phyloP scores from a whole-genome alignment of 2,888 invertebrate species.

The Drosophila robusta region DNA sequence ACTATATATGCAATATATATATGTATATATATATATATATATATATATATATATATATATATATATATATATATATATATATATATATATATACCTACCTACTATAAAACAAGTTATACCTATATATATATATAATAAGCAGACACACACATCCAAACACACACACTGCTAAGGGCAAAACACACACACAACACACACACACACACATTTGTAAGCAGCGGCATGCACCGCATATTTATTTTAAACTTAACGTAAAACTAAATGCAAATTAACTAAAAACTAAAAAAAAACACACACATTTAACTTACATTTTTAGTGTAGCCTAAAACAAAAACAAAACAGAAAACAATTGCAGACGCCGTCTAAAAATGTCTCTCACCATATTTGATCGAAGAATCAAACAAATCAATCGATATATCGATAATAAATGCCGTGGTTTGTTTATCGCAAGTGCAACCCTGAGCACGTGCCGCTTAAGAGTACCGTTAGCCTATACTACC shows the following conservation, averaged over 20 bases:
- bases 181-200: conserved; percentile 1
- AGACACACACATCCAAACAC: conserved; percentile 36
- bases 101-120: conserved; percentile 49
- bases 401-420: conserved; percentile 20
- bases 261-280: conserved; percentile 42
- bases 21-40: conserved; percentile 36
- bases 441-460: conserved; percentile 31
- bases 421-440: conserved; percentile 6
- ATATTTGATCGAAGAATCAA: not conserved
- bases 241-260: conserved; percentile 60
- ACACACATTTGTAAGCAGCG: conserved; percentile 58
- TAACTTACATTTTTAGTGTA: conserved; percentile 56
- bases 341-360: conserved; percentile 12
- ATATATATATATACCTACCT: conserved; percentile 29
- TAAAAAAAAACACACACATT: conserved; percentile 26
- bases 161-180: conserved; percentile 19
- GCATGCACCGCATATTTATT: conserved; percentile 69
- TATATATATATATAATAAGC: conserved; percentile 37
- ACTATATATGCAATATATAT: conserved; percentile 30
- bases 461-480: not conserved
- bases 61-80: conserved; percentile 23
- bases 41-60: conserved; percentile 38
- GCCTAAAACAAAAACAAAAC: conserved; percentile 32
- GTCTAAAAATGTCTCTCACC: conserved; percentile 19
- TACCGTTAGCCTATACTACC: conserved; percentile 3